Base-by-base conservation (phyloP, 35 echinoderm and acorn worm species). In the Apostichopus californicus region DNA sequence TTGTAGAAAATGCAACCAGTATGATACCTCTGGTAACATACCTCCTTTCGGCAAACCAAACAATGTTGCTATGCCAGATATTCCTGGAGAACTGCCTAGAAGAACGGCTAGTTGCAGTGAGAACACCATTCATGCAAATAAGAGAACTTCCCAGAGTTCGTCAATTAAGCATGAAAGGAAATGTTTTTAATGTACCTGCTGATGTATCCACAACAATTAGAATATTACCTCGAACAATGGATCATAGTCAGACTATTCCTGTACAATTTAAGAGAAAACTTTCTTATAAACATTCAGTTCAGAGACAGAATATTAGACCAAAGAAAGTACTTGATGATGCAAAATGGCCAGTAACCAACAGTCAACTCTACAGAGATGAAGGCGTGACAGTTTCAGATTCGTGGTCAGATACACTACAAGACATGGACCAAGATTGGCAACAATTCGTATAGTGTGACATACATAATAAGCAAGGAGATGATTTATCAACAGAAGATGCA, bases 101-200 rank as follows among this genome's bases (percentile, higher is more conserved):
- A 77, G 92, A 93, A 77, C 66, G 92, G 77, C 57, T 86, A 56
- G 92, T 93, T 53, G 92, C 92, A 17, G 68, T 93, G 11, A 65
- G 92, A 56, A 93, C 71, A 55, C 92, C 92, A 93, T 86, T 93
- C 72, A 93, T 93, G 92, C 92, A 93, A 86, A 83, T 93, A 15
- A 28, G 83, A 77, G 92, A 93, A 93, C 60, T 93, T 56, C 92
- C 92, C 12, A 93, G 81, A 77, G 92, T 81, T 56, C 79, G 92
- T 73, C 92, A 93, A 77, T 22, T 78, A 15, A 81, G 34, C 59
- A 13, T 92, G 7, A 92, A 82, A 82, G 90, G 90, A 22, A 92
- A 92, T 63, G 70, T 93, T 87, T 60, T 93, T 8, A 93, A 93
- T 93, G 92, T 93, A 22, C 60, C 71, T 75, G 60, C 81, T 53